A percentile compares a stretch with the other conserved stretches of the same genome.
Conservation (phyloP, 2,113 vertebrate genomes). For the Sinosuthora webbiana region DNA sequence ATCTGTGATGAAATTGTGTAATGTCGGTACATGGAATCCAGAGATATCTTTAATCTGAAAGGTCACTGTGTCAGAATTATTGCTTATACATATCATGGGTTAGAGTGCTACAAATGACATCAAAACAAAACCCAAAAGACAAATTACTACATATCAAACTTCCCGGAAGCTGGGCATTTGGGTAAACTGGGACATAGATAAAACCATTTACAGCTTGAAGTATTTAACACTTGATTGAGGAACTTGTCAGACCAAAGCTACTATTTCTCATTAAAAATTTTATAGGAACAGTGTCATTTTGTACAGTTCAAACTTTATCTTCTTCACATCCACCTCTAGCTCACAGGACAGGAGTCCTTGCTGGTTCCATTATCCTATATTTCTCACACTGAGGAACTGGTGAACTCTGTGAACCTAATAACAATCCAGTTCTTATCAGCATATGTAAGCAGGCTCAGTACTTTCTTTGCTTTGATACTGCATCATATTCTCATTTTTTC, state of each 20-base stretch:
- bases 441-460: not conserved
- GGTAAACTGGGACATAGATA: not conserved
- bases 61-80: not conserved
- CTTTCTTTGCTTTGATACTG: conserved; percentile 23
- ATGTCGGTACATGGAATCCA: not conserved
- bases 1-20: not conserved
- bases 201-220: not conserved
- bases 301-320: not conserved
- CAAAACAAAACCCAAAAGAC: not conserved
- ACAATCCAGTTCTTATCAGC: not conserved
- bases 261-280: not conserved
- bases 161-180: not conserved
- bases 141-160: not conserved
- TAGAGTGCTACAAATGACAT: not conserved
- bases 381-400: not conserved
- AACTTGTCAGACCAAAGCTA: not conserved
- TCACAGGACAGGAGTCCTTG: not conserved
- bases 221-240: not conserved
- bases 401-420: not conserved
- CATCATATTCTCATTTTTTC: not conserved
- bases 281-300: not conserved
- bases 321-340: not conserved
- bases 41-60: not conserved
- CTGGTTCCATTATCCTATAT: not conserved
- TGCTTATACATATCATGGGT: not conserved